These are phyloP conservation scores for Solenopsis invicta DNA, from an alignment of 1,140 invertebrate genomes.

Conservation along the genomic window DNA sequence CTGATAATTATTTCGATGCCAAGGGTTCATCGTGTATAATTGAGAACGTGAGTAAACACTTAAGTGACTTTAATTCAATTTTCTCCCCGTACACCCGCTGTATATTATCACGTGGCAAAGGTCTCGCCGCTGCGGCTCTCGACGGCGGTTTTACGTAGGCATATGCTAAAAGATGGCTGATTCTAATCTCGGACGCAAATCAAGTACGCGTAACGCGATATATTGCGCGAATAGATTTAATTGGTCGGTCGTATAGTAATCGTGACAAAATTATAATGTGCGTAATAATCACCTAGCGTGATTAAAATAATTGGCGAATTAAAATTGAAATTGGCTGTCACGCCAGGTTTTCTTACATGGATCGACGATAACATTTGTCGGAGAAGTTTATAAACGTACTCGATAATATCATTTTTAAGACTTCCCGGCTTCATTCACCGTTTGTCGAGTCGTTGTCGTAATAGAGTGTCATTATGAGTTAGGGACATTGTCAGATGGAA, in stretches of 20 bases:
- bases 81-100: slow-evolving; percentile 73
- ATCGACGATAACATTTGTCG: neutral
- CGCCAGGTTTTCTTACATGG: neutral
- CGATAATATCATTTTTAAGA: neutral
- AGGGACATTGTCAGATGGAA: neutral
- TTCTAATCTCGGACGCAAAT: slow-evolving; percentile 48
- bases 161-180: slow-evolving; percentile 30
- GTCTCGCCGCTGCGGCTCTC: slow-evolving; percentile 62
- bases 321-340: neutral
- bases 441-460: slow-evolving; percentile 1
- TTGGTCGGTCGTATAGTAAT: slow-evolving; percentile 21
- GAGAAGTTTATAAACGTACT: neutral
- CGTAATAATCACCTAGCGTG: slow-evolving; percentile 23
- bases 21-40: slow-evolving; percentile 84
- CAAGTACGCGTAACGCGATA: slow-evolving; percentile 43
- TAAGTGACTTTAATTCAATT: slow-evolving; percentile 85
- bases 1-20: slow-evolving; percentile 85
- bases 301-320: slow-evolving; percentile 30
- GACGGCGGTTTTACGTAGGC: slow-evolving; percentile 60
- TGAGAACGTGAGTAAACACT: slow-evolving; percentile 85
- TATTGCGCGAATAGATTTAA: slow-evolving; percentile 42
- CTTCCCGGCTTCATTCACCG: neutral
- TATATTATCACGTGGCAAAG: slow-evolving; percentile 69
- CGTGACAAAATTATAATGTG: slow-evolving; percentile 38
- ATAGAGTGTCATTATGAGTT: slow-evolving; percentile 25